phyloP scores from a whole-genome alignment of 2,113 vertebrate genomes.

The Gavia stellata region DNA sequence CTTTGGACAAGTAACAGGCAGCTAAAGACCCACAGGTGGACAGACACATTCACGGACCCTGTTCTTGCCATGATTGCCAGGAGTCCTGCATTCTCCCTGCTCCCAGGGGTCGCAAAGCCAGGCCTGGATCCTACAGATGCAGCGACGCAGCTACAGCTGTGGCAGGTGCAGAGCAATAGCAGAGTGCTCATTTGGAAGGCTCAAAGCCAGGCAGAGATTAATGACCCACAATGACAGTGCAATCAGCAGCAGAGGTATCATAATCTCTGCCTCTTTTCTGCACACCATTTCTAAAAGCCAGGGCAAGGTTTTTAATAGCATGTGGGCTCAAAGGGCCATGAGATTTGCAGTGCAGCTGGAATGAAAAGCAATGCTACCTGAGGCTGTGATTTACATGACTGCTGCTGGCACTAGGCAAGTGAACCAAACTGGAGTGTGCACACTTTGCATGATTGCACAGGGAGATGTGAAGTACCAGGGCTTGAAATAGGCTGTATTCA shows the following conservation, averaged over 20 bases:
- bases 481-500: not conserved
- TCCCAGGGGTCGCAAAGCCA: not conserved
- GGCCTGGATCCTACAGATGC: not conserved
- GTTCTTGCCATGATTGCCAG: rapidly evolving
- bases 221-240: not conserved
- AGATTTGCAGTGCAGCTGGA: not conserved
- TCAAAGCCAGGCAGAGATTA: not conserved
- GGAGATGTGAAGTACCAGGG: not conserved
- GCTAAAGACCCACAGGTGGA: not conserved
- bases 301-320: not conserved
- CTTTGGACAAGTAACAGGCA: not conserved
- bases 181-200: not conserved
- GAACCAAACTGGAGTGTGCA: not conserved
- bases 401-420: not conserved
- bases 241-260: not conserved
- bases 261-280: not conserved
- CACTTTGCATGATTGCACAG: not conserved
- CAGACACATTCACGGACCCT: not conserved
- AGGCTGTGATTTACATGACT: not conserved
- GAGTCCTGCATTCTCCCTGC: not conserved
- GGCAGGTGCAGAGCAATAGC: not conserved
- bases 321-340: not conserved
- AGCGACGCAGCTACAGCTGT: not conserved
- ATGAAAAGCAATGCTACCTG: not conserved
- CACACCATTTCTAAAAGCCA: not conserved